Evolutionary conservation across 1,140 invertebrate genomes (phyloP).

Genomic region (Bombus confusus): DNA sequence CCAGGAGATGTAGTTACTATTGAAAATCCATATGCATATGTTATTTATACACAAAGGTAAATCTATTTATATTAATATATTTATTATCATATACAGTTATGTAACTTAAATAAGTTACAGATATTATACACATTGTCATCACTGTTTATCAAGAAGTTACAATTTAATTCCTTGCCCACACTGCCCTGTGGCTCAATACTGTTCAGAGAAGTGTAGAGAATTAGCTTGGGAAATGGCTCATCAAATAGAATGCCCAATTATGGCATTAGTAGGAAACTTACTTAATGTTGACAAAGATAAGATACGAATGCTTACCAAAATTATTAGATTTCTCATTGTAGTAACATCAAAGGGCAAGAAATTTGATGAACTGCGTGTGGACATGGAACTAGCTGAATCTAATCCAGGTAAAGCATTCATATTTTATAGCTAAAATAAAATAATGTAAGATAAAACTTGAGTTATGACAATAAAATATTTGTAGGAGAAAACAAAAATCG

Average conservation of each 20-base stretch:
- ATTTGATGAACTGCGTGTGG: slow-evolving; percentile 74
- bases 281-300: slow-evolving; percentile 80
- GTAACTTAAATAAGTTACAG: slow-evolving; percentile 68
- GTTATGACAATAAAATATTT: slow-evolving; percentile 20
- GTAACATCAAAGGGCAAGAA: slow-evolving; percentile 75
- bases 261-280: slow-evolving; percentile 78
- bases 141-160: slow-evolving; percentile 88
- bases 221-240: slow-evolving; percentile 84
- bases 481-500: neutral
- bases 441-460: slow-evolving; percentile 4
- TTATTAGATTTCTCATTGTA: slow-evolving; percentile 78
- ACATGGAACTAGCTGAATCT: slow-evolving; percentile 72
- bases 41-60: slow-evolving; percentile 86
- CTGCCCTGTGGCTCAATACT: slow-evolving; percentile 84
- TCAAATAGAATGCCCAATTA: slow-evolving; percentile 84
- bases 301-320: slow-evolving; percentile 81
- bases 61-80: neutral
- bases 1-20: slow-evolving; percentile 91
- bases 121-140: slow-evolving; percentile 87
- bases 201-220: slow-evolving; percentile 83
- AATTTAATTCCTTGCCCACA: slow-evolving; percentile 83
- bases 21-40: slow-evolving; percentile 90
- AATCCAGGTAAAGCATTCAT: slow-evolving; percentile 72
- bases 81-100: neutral
- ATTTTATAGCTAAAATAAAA: slow-evolving; percentile 30